Percentiles rank a stretch among this genome's conserved stretches.
Evolutionary conservation across 2,797 vertebrate genomes (phyloP).

Genomic region (Scyliorhinus canicula): DNA sequence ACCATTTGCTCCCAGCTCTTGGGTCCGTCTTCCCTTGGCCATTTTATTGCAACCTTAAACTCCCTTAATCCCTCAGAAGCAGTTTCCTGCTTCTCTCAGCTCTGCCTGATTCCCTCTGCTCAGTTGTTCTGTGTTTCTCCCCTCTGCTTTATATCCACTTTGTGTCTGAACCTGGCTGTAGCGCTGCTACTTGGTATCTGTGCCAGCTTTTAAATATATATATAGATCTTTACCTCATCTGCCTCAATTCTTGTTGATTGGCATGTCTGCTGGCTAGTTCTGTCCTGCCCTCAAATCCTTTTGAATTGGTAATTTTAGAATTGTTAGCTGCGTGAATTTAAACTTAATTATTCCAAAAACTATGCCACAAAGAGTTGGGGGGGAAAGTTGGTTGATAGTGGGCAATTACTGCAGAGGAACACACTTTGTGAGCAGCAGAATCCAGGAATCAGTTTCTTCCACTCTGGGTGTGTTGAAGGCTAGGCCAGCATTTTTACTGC

Average conservation of each 20-base stretch:
- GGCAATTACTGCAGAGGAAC: neutral
- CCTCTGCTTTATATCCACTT: neutral
- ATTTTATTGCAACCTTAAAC: neutral
- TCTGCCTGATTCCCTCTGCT: neutral
- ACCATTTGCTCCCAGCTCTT: neutral
- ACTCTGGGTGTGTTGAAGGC: no score
- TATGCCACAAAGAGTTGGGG: neutral
- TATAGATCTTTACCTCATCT: neutral
- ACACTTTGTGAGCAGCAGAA: neutral
- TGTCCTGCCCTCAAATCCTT: neutral
- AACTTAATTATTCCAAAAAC: neutral
- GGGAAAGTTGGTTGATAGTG: neutral
- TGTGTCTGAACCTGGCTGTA: neutral
- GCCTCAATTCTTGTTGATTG: neutral
- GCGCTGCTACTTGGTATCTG: neutral
- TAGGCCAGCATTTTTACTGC: no score
- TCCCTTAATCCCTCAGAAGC: neutral
- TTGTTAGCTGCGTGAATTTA: neutral
- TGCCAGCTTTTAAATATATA: neutral
- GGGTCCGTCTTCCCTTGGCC: neutral
- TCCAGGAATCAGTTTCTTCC: neutral
- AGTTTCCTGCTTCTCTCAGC: neutral
- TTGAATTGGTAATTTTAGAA: neutral
- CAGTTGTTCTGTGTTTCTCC: neutral
- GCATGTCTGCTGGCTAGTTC: neutral